Percentiles rank a stretch among this genome's conserved stretches.
These are phyloP conservation scores for Drosophila nebulosa DNA, from an alignment of 1,140 invertebrate species.

Conservation along the genomic window DNA sequence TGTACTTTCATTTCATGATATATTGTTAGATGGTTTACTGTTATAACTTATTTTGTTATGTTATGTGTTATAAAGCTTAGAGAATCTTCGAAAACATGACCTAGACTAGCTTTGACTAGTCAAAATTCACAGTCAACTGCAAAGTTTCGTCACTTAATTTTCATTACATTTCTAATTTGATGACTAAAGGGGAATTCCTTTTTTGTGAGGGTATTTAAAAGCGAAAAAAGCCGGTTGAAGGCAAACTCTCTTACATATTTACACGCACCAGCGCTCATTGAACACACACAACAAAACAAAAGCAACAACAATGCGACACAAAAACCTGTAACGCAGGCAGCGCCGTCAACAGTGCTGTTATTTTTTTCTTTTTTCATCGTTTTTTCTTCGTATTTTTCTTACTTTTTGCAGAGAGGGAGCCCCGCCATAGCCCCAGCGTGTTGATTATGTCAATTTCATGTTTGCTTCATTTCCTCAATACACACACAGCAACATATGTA, in stretches of 20 bases:
- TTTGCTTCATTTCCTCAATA: conserved; percentile 76
- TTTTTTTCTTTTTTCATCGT: conserved; percentile 1
- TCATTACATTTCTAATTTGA: neutral
- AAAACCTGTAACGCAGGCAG: conserved; percentile 64
- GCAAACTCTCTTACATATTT: conserved; percentile 78
- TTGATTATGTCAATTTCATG: conserved; percentile 77
- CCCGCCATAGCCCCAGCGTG: conserved; percentile 29
- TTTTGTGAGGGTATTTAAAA: conserved; percentile 10
- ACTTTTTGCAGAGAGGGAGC: conserved; percentile 53
- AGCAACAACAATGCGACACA: conserved; percentile 55
- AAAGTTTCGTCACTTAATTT: neutral
- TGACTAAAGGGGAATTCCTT: neutral
- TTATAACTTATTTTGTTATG: no score
- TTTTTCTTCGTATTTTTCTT: conserved; percentile 12
- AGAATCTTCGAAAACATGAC: no score
- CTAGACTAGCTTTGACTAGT: no score
- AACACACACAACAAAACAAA: conserved; percentile 54
- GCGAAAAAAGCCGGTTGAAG: conserved; percentile 73
- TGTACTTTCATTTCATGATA: no score
- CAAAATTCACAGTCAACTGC: neutral
- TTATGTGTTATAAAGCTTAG: no score
- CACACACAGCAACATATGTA: neutral
- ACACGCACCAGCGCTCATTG: conserved; percentile 77
- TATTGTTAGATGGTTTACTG: no score
- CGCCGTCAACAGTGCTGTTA: conserved; percentile 45